Percentiles rank a stretch among this genome's conserved stretches.
Conservation (phyloP, 2,113 vertebrate species). For the Hyla sarda region DNA sequence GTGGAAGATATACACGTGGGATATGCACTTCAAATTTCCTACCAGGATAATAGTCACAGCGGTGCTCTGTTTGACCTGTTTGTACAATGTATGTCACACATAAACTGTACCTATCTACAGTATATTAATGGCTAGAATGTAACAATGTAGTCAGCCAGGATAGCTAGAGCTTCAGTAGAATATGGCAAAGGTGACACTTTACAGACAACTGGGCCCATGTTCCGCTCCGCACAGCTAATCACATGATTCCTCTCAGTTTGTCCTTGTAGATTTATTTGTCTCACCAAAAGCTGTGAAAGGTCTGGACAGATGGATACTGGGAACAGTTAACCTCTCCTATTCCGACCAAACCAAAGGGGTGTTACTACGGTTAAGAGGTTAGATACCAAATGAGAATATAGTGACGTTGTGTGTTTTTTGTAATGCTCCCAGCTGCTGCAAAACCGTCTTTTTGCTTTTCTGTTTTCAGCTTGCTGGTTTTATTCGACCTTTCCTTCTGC, state of each 20-base stretch:
- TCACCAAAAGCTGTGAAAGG: constrained; percentile 33
- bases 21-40: constrained; percentile 50
- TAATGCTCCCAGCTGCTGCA: too few relatives aligned
- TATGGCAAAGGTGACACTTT: neutral
- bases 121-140: neutral
- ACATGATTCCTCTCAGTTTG: constrained; percentile 31
- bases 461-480: constrained; percentile 53
- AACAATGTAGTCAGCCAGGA: neutral
- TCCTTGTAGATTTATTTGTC: constrained; percentile 45
- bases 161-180: neutral
- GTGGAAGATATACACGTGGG: constrained; percentile 45
- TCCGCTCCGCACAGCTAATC: neutral
- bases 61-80: constrained; percentile 43
- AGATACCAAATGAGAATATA: neutral
- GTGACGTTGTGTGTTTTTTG: neutral
- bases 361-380: constrained; percentile 30
- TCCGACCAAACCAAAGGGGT: constrained; percentile 22
- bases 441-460: neutral
- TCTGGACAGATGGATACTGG: constrained; percentile 13
- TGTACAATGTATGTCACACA: constrained; percentile 52
- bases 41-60: constrained; percentile 55
- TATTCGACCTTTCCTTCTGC: constrained; percentile 41
- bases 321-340: constrained; percentile 23
- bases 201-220: neutral
- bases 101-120: neutral